These are phyloP conservation scores for Thalassaphorura encarpata DNA, from an alignment of 1,140 invertebrate genomes.

Conservation along the genomic window DNA sequence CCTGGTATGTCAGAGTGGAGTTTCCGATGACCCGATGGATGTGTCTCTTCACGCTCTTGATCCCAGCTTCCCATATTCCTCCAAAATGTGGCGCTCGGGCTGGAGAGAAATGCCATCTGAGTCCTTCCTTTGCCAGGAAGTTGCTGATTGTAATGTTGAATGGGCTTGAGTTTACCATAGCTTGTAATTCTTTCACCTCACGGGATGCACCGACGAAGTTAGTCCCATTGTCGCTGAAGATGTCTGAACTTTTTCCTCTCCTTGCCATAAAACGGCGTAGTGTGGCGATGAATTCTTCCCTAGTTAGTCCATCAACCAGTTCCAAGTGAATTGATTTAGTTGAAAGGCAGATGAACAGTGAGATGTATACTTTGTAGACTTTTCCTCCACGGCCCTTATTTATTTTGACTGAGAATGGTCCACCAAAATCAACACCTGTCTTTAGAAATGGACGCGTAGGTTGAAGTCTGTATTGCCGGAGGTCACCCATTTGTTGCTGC, in stretches of 20 bases:
- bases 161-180: neutral
- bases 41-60: conserved; percentile 24
- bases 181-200: conserved; percentile 22
- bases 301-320: conserved; percentile 21
- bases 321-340: conserved; percentile 33
- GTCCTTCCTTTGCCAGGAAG: conserved; percentile 4
- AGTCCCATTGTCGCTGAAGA: conserved; percentile 37
- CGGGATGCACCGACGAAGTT: conserved; percentile 35
- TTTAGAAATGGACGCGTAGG: conserved; percentile 22
- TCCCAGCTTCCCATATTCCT: conserved; percentile 33
- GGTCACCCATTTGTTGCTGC: conserved; percentile 13
- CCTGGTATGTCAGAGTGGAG: conserved; percentile 33
- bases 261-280: conserved; percentile 31
- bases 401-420: conserved; percentile 27
- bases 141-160: neutral
- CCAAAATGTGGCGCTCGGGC: conserved; percentile 32
- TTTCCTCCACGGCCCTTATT: neutral
- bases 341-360: conserved; percentile 29
- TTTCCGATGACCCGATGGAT: conserved; percentile 16
- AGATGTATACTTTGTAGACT: conserved; percentile 29
- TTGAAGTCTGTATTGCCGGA: neutral
- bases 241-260: conserved; percentile 25
- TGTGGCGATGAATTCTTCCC: conserved; percentile 27
- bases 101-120: conserved; percentile 32
- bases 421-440: conserved; percentile 36